phyloP scores from a whole-genome alignment of 2,113 vertebrate species.

The Mastomys natalensis region DNA sequence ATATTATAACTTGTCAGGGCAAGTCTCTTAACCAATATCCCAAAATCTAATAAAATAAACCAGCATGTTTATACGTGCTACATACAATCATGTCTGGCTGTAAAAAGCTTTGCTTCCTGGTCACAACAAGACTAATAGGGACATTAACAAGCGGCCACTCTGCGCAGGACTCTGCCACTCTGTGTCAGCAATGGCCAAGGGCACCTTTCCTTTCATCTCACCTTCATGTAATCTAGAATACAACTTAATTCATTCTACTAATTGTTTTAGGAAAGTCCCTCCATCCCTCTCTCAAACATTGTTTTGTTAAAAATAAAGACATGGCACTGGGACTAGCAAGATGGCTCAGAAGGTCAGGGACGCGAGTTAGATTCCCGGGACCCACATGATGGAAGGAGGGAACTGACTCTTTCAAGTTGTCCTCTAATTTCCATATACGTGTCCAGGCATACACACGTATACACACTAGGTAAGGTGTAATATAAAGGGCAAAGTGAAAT shows the following conservation, averaged over 20 bases:
- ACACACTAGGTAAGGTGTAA: neutral
- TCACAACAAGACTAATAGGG: neutral
- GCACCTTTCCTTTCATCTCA: neutral
- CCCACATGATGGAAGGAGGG: neutral
- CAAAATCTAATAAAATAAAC: neutral
- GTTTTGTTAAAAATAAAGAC: neutral
- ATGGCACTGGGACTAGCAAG: neutral
- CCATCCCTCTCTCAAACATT: neutral
- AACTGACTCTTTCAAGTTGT: neutral
- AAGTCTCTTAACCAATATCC: neutral
- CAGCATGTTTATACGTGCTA: neutral
- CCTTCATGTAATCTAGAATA: neutral
- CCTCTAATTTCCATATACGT: neutral
- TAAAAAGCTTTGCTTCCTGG: slow-evolving; percentile 13
- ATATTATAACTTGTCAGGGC: neutral
- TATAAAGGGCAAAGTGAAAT: neutral
- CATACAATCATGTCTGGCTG: neutral
- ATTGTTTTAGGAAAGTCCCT: neutral
- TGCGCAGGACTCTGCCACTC: neutral
- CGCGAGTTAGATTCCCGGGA: neutral
- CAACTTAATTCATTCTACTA: neutral
- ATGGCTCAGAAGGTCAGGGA: neutral
- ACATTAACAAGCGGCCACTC: neutral
- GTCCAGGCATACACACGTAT: neutral
- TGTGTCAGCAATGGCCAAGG: neutral